Conservation (phyloP, 2,113 vertebrate genomes). For the Syngnathus typhle region DNA sequence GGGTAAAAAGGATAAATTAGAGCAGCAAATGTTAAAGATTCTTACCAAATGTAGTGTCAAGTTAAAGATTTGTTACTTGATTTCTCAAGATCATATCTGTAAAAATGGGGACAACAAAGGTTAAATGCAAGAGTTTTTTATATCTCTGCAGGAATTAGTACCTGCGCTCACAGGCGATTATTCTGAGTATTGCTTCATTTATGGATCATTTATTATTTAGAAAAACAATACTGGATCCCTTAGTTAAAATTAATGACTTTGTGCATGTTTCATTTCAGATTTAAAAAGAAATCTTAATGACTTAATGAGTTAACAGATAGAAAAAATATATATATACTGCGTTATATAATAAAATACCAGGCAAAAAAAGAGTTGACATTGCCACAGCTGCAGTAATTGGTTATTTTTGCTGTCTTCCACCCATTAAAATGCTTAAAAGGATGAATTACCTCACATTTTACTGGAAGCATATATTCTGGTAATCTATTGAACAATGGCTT, state of each 20-base stretch:
- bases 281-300: conserved; percentile 45
- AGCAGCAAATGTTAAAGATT: background rate
- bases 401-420: conserved; percentile 54
- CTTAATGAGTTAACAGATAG: conserved; percentile 31
- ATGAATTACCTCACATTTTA: conserved; percentile 59
- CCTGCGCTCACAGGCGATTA: conserved; percentile 46
- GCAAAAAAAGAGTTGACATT: conserved; percentile 28
- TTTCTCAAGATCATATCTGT: background rate
- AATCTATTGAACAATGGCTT: conserved; percentile 66
- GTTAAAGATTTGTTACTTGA: background rate
- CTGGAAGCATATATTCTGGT: conserved; percentile 60
- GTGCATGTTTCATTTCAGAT: conserved; percentile 42
- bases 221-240: conserved; percentile 42
- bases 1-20: background rate
- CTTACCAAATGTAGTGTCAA: background rate
- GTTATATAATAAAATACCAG: conserved; percentile 24
- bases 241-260: conserved; percentile 48
- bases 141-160: conserved; percentile 48
- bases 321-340: background rate
- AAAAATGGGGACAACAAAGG: conserved; percentile 45
- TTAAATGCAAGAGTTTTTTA: conserved; percentile 56
- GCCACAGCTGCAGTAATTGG: conserved; percentile 34
- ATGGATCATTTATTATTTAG: conserved; percentile 43
- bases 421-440: conserved; percentile 55
- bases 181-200: conserved; percentile 43